phyloP scores from a whole-genome alignment of 2,113 vertebrate genomes.

The Pollimyrus isidori region DNA sequence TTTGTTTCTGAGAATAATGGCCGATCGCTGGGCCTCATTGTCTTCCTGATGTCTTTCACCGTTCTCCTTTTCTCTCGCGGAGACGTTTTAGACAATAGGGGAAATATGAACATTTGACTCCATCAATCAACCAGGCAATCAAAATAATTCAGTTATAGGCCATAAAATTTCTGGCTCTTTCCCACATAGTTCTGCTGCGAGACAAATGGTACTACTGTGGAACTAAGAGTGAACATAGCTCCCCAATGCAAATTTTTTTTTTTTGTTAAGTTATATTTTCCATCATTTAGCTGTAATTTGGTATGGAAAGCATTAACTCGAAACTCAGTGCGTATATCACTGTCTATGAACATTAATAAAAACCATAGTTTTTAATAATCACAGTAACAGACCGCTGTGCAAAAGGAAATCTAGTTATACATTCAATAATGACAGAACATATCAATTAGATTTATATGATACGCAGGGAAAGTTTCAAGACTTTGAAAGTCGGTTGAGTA shows the following conservation, averaged over 20 bases:
- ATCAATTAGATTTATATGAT: background rate
- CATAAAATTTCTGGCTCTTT: constrained; percentile 57
- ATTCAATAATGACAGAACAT: background rate
- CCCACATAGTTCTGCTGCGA: constrained; percentile 47
- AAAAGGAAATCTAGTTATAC: background rate
- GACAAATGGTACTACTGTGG: constrained; percentile 59
- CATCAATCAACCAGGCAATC: constrained; percentile 66
- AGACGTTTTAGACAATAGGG: constrained; percentile 36
- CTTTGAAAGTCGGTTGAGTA: background rate
- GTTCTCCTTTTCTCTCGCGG: background rate
- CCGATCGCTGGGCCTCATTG: constrained; percentile 17
- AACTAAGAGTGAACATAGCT: constrained; percentile 44
- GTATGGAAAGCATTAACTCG: background rate
- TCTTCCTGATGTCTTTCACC: constrained; percentile 13
- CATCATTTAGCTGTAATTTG: constrained; percentile 35
- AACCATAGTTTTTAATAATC: background rate
- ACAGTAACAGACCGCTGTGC: background rate
- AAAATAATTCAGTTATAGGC: constrained; percentile 68
- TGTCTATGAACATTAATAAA: background rate
- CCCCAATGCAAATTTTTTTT: constrained; percentile 48
- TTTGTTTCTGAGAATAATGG: constrained; percentile 18
- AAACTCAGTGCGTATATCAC: background rate
- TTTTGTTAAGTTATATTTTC: constrained; percentile 53
- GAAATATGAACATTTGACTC: constrained; percentile 58
- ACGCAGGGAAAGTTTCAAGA: constrained; percentile 31